These are phyloP conservation scores for Centruroides sculpturatus DNA, from an alignment of 1,140 invertebrate species.

Conservation along the genomic window DNA sequence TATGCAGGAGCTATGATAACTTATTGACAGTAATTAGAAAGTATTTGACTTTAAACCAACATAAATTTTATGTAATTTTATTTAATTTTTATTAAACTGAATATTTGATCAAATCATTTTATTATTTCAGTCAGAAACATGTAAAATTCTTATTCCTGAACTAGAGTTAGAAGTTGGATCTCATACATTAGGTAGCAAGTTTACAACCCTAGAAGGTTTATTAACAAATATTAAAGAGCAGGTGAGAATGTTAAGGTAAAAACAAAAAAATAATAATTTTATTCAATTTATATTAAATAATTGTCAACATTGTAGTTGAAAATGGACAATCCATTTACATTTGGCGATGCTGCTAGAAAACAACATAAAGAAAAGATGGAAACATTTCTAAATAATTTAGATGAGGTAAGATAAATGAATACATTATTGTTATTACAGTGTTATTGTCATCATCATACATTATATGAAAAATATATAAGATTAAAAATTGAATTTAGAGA, in stretches of 20 bases:
- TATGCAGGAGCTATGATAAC: no score
- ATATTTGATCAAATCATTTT: neutral
- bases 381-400: slow-evolving; percentile 50
- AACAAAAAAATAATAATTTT: neutral
- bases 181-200: slow-evolving; percentile 73
- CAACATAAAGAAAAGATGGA: slow-evolving; percentile 37
- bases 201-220: slow-evolving; percentile 84
- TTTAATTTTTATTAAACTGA: no score
- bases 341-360: slow-evolving; percentile 52
- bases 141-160: slow-evolving; percentile 72
- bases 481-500: no score
- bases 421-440: no score
- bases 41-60: no score
- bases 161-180: slow-evolving; percentile 69
- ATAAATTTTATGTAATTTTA: no score
- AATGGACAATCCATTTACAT: slow-evolving; percentile 47
- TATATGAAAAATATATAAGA: no score
- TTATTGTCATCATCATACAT: no score
- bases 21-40: no score
- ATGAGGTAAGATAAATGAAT: slow-evolving; percentile 36
- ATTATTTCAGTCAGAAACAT: slow-evolving; percentile 69
- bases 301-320: slow-evolving; percentile 40
- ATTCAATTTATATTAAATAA: neutral
- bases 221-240: slow-evolving; percentile 33
- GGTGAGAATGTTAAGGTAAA: slow-evolving; percentile 15